phyloP scores from a whole-genome alignment of 2,888 invertebrate genomes.

The Lasioglossum villosulum region DNA sequence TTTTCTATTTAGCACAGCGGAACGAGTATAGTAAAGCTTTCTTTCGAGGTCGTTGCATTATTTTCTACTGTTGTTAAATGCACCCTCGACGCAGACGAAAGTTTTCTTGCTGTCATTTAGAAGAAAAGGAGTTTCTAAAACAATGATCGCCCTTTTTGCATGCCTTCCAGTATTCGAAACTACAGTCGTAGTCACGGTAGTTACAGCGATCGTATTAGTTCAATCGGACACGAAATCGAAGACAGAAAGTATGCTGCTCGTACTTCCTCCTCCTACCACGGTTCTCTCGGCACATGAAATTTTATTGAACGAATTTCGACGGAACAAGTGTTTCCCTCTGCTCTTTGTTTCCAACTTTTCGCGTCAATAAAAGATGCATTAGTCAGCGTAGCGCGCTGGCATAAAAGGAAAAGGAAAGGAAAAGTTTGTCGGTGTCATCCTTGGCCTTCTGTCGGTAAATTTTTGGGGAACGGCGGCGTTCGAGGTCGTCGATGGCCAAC shows the following conservation, averaged over 20 bases:
- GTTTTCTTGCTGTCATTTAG: background rate
- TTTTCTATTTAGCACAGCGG: slow-evolving; percentile 21
- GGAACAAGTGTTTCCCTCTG: slow-evolving; percentile 16
- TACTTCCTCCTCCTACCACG: background rate
- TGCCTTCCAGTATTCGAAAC: background rate
- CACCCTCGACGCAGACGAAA: background rate
- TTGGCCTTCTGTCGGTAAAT: slow-evolving; percentile 64
- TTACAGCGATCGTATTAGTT: slow-evolving; percentile 69
- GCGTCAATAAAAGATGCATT: slow-evolving; percentile 47
- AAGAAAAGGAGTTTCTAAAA: background rate
- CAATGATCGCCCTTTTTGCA: background rate
- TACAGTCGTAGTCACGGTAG: slow-evolving; percentile 7
- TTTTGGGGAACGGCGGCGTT: slow-evolving; percentile 30
- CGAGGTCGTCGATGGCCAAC: slow-evolving; percentile 23
- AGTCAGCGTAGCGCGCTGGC: slow-evolving; percentile 16
- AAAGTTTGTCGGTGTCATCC: slow-evolving; percentile 64
- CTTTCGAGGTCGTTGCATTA: background rate
- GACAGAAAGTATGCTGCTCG: slow-evolving; percentile 69
- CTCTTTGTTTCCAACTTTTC: slow-evolving; percentile 46
- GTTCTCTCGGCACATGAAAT: slow-evolving; percentile 39
- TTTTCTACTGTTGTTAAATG: background rate
- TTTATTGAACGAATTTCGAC: slow-evolving; percentile 39
- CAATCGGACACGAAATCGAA: slow-evolving; percentile 72
- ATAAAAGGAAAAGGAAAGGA: slow-evolving; percentile 46
- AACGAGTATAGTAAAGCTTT: background rate